phyloP scores from a whole-genome alignment of 2,113 vertebrate genomes.

The Procavia capensis region DNA sequence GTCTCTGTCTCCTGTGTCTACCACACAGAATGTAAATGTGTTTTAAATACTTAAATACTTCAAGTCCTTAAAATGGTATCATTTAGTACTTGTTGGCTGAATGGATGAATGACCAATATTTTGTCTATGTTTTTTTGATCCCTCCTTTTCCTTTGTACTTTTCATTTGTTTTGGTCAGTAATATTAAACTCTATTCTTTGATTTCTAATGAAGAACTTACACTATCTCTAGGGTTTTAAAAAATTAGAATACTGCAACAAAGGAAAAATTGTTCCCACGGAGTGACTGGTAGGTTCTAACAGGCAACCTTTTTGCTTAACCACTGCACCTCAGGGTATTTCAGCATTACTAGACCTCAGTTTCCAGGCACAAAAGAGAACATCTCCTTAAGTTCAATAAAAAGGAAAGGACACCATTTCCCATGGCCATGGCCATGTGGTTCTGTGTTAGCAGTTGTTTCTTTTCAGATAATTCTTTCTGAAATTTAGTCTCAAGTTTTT shows the following conservation, averaged over 20 bases:
- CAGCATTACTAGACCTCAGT: neutral
- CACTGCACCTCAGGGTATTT: no score
- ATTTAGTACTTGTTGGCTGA: neutral
- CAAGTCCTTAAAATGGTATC: neutral
- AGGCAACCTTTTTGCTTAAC: no score
- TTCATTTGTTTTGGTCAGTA: slow-evolving; percentile 2
- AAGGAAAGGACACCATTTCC: neutral
- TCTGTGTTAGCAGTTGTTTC: neutral
- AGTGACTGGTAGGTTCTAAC: no score
- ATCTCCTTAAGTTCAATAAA: neutral
- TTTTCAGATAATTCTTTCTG: neutral
- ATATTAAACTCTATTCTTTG: slow-evolving; percentile 18
- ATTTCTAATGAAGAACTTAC: neutral
- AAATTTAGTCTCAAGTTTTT: slow-evolving; percentile 8
- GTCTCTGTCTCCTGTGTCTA: neutral
- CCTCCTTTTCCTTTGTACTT: neutral
- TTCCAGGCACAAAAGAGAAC: neutral
- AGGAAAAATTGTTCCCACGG: neutral
- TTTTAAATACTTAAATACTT: neutral
- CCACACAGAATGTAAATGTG: neutral
- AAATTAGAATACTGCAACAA: neutral
- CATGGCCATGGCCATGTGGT: no score
- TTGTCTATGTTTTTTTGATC: neutral
- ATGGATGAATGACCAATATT: neutral
- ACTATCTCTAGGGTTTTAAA: neutral